phyloP scores from a whole-genome alignment of 2,113 vertebrate genomes.

The Arothron firmamentum region DNA sequence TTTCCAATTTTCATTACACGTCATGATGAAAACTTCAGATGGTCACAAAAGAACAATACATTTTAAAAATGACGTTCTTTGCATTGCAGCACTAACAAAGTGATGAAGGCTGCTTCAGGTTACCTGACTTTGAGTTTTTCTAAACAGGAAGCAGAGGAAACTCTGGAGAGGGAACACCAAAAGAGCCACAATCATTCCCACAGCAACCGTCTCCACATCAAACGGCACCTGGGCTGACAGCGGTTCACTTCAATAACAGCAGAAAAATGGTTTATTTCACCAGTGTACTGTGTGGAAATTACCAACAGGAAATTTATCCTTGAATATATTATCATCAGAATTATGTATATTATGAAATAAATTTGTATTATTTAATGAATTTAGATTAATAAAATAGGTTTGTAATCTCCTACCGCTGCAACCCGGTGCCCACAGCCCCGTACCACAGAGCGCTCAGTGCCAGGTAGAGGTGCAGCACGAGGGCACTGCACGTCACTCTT shows the following conservation, averaged over 20 bases:
- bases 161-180: constrained; percentile 76
- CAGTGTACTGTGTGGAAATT: background rate
- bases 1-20: too few species aligned
- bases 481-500: constrained; percentile 72
- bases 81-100: too few species aligned
- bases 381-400: background rate
- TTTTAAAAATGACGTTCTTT: too few species aligned
- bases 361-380: background rate
- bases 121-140: constrained; percentile 70
- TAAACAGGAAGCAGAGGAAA: constrained; percentile 74
- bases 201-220: constrained; percentile 63
- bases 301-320: background rate
- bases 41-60: too few species aligned
- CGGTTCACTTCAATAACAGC: constrained; percentile 47
- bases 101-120: background rate
- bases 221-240: constrained; percentile 63
- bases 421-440: constrained; percentile 63
- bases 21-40: too few species aligned
- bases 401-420: constrained; percentile 54
- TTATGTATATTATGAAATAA: background rate
- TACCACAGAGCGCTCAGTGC: constrained; percentile 73
- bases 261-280: constrained; percentile 1
- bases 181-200: constrained; percentile 69
- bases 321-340: background rate
- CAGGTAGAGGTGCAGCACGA: constrained; percentile 75